These are phyloP conservation scores for Bolinopsis microptera DNA, from an alignment of 37 sponge, comb jelly and placozoan species.

Conservation along the genomic window DNA sequence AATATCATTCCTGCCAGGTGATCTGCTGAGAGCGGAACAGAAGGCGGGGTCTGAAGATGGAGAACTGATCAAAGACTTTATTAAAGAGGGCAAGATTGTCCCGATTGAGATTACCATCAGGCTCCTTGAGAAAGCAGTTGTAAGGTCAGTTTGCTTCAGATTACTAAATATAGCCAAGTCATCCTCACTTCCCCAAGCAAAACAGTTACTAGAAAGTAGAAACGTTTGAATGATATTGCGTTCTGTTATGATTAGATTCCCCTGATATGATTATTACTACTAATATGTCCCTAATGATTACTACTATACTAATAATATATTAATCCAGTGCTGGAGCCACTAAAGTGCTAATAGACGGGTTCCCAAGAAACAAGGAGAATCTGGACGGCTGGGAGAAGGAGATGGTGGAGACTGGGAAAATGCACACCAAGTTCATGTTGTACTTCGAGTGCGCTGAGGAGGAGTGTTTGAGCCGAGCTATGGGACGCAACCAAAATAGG, in stretches of 20 bases:
- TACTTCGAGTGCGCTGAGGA: slow-evolving; percentile 35
- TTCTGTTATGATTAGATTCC: too few relatives aligned
- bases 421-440: slow-evolving; percentile 46
- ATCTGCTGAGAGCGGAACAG: slow-evolving; percentile 81
- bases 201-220: too few relatives aligned
- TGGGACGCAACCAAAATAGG: slow-evolving; percentile 45
- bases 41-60: slow-evolving; percentile 85
- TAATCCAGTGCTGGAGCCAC: slow-evolving; percentile 48
- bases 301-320: too few relatives aligned
- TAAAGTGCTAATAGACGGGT: slow-evolving; percentile 92
- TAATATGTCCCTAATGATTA: too few relatives aligned
- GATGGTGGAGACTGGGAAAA: slow-evolving; percentile 70
- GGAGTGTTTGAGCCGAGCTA: slow-evolving; percentile 13
- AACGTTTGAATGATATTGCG: too few relatives aligned
- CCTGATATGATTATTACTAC: too few relatives aligned
- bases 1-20: slow-evolving; percentile 62
- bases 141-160: slow-evolving; percentile 4
- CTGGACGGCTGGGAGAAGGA: slow-evolving; percentile 83
- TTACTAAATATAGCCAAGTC: too few relatives aligned
- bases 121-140: slow-evolving; percentile 72
- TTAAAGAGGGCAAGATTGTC: slow-evolving; percentile 91
- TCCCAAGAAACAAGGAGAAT: slow-evolving; percentile 88
- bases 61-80: slow-evolving; percentile 80
- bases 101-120: slow-evolving; percentile 93
- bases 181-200: too few relatives aligned